Evolutionary conservation across 1,140 invertebrate genomes (phyloP).

Genomic region (Latrodectus geometricus): DNA sequence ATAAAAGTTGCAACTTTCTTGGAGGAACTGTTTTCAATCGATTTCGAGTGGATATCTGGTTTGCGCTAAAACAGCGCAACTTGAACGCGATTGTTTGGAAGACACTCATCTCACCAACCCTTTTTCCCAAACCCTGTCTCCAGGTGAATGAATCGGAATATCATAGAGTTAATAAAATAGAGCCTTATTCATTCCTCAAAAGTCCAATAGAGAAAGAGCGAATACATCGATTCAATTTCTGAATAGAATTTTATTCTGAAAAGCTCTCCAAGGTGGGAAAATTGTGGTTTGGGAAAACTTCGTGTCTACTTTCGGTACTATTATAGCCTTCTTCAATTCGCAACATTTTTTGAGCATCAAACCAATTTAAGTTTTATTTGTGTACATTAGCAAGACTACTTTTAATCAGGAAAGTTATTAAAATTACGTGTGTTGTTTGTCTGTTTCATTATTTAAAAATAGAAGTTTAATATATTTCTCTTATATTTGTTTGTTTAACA

Average conservation of each 20-base stretch:
- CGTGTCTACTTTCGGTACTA: no score
- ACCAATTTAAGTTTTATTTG: no score
- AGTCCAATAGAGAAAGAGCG: neutral
- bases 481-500: no score
- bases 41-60: constrained; percentile 31
- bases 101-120: neutral
- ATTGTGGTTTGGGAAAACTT: no score
- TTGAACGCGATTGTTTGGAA: constrained; percentile 9
- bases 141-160: neutral
- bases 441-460: no score
- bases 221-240: neutral
- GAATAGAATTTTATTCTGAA: neutral
- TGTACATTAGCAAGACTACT: no score
- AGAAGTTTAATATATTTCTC: no score
- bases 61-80: constrained; percentile 28
- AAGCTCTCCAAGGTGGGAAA: no score
- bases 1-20: constrained; percentile 57
- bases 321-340: no score
- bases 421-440: no score
- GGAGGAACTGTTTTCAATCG: constrained; percentile 9
- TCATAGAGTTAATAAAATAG: constrained; percentile 25
- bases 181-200: neutral
- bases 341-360: no score
- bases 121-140: neutral
- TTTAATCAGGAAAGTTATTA: no score